A percentile compares a stretch with the other conserved stretches of the same genome.
phyloP scores from a whole-genome alignment of 2,888 invertebrate species.

The Strigamia transsilvanica region DNA sequence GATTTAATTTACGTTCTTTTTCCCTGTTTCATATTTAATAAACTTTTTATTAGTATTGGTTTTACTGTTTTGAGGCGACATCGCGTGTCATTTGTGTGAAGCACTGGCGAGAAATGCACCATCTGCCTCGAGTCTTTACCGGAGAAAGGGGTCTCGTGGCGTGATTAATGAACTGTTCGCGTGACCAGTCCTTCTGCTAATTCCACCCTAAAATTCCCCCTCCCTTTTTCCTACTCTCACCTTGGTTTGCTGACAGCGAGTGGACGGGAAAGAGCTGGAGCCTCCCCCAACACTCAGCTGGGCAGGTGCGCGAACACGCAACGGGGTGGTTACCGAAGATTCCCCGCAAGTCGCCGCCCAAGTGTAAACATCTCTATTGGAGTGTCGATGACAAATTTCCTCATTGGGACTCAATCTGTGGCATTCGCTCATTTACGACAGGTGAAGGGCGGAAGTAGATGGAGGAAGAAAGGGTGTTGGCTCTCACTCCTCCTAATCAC shows the following conservation, averaged over 20 bases:
- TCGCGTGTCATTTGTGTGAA: constrained; percentile 45
- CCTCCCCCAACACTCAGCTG: neutral
- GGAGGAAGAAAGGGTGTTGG: constrained; percentile 48
- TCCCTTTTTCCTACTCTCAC: constrained; percentile 21
- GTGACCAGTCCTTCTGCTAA: constrained; percentile 35
- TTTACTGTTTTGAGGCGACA: constrained; percentile 38
- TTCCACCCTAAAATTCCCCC: constrained; percentile 10
- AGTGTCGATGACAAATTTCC: constrained; percentile 42
- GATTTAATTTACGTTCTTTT: neutral
- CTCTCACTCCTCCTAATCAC: constrained; percentile 40
- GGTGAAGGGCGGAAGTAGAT: constrained; percentile 42
- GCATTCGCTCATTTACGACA: constrained; percentile 21
- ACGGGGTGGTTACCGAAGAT: constrained; percentile 37
- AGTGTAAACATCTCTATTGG: constrained; percentile 45
- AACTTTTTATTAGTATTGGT: neutral
- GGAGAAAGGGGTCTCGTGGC: neutral
- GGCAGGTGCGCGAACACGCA: constrained; percentile 35
- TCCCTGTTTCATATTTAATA: neutral
- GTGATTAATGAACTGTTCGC: constrained; percentile 50
- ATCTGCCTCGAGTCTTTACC: constrained; percentile 46
- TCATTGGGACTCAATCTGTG: constrained; percentile 35
- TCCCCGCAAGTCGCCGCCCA: constrained; percentile 37
- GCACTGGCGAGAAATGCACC: constrained; percentile 32
- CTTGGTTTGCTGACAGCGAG: constrained; percentile 42
- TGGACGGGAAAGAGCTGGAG: neutral